Conservation (phyloP, 2,113 vertebrate genomes). For the Notarius quadriscutis region DNA sequence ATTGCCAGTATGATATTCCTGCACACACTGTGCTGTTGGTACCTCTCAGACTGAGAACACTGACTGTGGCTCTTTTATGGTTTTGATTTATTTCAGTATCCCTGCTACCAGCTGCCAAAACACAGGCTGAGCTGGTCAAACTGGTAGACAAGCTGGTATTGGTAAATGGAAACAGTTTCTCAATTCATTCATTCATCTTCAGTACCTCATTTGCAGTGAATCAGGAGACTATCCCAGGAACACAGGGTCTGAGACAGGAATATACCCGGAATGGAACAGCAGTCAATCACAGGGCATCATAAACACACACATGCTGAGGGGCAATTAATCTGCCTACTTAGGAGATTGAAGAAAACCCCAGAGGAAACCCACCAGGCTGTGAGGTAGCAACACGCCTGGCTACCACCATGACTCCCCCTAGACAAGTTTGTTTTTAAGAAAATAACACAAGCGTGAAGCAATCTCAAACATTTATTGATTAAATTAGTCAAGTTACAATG, state of each 20-base stretch:
- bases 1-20: not conserved
- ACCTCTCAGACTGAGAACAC: not conserved
- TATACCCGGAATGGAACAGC: not conserved
- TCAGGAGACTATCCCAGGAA: not conserved
- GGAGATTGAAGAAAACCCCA: not conserved
- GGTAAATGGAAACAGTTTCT: not conserved
- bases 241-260: not conserved
- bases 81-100: slow-evolving; percentile 1
- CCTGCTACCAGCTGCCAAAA: not conserved
- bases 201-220: not conserved
- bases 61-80: not conserved
- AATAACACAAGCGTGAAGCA: not conserved
- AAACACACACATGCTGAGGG: not conserved
- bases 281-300: not conserved
- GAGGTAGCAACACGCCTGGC: not conserved
- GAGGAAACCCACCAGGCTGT: not conserved
- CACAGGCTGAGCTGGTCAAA: not conserved
- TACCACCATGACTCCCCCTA: not conserved
- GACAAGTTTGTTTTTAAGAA: not conserved
- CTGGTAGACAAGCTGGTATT: not conserved
- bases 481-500: not conserved
- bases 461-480: not conserved
- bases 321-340: not conserved
- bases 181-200: not conserved
- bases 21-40: not conserved